A percentile compares a stretch with the other conserved stretches of the same genome.
Conservation (phyloP, 1,140 invertebrate genomes). For the Euwallacea similis region DNA sequence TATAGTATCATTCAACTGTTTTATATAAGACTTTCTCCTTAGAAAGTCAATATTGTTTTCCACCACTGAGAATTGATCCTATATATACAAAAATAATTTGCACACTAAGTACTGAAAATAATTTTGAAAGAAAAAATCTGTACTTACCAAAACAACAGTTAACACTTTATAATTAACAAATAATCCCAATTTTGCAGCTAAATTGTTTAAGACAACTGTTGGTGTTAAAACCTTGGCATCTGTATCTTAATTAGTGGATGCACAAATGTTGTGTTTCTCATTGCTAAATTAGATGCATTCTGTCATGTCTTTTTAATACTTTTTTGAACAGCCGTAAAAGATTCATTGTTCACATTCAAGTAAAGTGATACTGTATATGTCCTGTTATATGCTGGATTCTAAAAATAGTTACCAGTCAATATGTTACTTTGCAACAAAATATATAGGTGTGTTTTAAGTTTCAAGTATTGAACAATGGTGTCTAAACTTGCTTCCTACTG, state of each 20-base stretch:
- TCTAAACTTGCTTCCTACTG: conserved; percentile 34
- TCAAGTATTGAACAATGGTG: too few species aligned
- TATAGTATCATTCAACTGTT: conserved; percentile 42
- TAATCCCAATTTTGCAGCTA: conserved; percentile 45
- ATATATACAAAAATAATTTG: too few species aligned
- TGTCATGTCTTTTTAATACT: conserved; percentile 47
- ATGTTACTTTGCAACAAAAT: not conserved
- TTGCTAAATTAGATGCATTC: conserved; percentile 39
- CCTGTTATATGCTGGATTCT: conserved; percentile 44
- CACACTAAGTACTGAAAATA: too few species aligned
- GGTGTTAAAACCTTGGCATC: conserved; percentile 40
- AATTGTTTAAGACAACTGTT: conserved; percentile 46
- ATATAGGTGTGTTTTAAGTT: too few species aligned
- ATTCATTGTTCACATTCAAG: conserved; percentile 46
- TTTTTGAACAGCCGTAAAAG: conserved; percentile 39
- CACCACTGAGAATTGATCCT: too few species aligned
- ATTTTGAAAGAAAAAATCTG: not conserved
- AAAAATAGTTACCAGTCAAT: conserved; percentile 11
- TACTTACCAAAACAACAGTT: conserved; percentile 27
- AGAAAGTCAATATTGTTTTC: not conserved
- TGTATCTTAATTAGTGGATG: conserved; percentile 40
- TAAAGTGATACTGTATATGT: conserved; percentile 42
- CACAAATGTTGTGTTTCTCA: conserved; percentile 43
- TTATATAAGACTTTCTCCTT: conserved; percentile 37
- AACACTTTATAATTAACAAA: conserved; percentile 38